Conservation (phyloP, 1,140 invertebrate species). For the Neotoxoptera formosana region DNA sequence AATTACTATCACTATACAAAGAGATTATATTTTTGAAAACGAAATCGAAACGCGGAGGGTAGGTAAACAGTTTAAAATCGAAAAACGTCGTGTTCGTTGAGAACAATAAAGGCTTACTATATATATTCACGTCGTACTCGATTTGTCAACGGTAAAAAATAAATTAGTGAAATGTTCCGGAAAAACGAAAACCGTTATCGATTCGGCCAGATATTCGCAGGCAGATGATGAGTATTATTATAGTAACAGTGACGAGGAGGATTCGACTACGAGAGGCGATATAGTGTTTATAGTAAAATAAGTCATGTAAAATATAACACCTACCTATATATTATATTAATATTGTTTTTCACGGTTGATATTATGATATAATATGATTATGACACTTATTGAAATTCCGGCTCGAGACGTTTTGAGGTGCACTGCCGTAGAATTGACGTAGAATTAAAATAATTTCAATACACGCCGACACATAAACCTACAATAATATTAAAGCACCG, state of each 20-base stretch:
- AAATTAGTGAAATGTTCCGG: background rate
- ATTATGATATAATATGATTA: background rate
- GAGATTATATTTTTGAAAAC: background rate
- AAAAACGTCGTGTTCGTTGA: background rate
- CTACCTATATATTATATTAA: no score
- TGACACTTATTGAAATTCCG: background rate
- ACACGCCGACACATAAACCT: background rate
- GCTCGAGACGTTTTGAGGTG: background rate
- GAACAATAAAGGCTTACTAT: background rate
- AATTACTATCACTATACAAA: background rate
- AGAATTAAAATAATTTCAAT: background rate
- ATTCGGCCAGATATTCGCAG: background rate
- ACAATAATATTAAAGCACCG: background rate
- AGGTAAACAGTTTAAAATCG: background rate
- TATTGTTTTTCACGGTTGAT: background rate
- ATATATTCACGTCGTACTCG: background rate
- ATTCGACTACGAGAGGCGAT: background rate
- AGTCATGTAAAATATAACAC: background rate
- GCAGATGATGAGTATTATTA: background rate
- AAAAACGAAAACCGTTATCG: conserved; percentile 11
- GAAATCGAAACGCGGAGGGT: background rate
- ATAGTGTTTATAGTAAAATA: background rate
- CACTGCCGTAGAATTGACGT: background rate
- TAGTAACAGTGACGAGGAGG: background rate
- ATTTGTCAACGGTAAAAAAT: background rate